Conservation (phyloP, 2,888 invertebrate species). For the Stenchaetothrips biformis region DNA sequence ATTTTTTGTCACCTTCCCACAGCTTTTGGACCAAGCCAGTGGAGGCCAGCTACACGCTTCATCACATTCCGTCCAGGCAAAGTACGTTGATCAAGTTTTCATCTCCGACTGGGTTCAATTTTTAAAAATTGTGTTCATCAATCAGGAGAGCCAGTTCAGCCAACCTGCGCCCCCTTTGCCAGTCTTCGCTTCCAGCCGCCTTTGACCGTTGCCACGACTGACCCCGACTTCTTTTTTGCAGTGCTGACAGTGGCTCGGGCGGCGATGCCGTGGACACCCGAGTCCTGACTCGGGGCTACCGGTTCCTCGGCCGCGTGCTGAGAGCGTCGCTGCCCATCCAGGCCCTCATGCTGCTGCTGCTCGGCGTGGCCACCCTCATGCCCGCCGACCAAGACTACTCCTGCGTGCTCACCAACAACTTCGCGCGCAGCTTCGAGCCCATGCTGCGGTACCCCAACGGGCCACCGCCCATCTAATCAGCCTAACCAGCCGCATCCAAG, state of each 20-base stretch:
- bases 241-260: conserved; percentile 47
- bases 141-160: not conserved
- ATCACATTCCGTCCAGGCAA: conserved; percentile 26
- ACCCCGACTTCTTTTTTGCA: conserved; percentile 41
- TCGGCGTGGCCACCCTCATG: conserved; percentile 89
- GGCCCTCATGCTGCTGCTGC: conserved; percentile 83
- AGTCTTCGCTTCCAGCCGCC: conserved; percentile 3
- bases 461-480: conserved; percentile 77
- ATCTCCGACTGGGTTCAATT: not conserved
- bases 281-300: conserved; percentile 67
- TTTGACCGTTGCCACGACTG: not conserved
- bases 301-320: conserved; percentile 83
- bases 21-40: conserved; percentile 64
- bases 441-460: conserved; percentile 88
- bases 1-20: conserved; percentile 57
- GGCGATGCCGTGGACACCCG: conserved; percentile 56
- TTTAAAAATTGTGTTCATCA: not conserved
- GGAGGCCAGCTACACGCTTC: conserved; percentile 35
- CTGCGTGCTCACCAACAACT: conserved; percentile 78
- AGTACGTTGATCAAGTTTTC: not conserved
- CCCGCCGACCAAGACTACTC: conserved; percentile 82
- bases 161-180: not conserved
- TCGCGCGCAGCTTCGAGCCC: conserved; percentile 78
- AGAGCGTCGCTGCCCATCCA: conserved; percentile 91
- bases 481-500: not conserved